These are phyloP conservation scores for Agraylea sexmaculata DNA, from an alignment of 1,140 invertebrate species.

Conservation along the genomic window DNA sequence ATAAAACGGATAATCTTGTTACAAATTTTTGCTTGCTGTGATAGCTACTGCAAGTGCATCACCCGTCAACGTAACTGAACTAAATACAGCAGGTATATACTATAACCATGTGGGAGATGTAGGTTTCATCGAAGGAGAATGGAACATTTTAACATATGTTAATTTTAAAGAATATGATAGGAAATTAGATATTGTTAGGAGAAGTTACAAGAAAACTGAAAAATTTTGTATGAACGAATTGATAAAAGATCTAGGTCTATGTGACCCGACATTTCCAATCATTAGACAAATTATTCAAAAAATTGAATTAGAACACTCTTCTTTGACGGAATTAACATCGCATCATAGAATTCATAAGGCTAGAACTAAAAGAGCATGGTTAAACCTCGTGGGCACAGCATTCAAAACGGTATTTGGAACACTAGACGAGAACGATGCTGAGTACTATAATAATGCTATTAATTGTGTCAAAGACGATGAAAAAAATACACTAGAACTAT, in stretches of 20 bases:
- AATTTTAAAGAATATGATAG: not conserved
- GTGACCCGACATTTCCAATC: too few relatives aligned
- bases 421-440: constrained; percentile 16
- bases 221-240: too few relatives aligned
- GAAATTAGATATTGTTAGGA: constrained; percentile 1
- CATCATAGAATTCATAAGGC: too few relatives aligned
- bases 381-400: constrained; percentile 4
- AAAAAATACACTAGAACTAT: constrained; percentile 12
- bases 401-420: constrained; percentile 16
- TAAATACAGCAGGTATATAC: not conserved
- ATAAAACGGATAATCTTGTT: too few relatives aligned
- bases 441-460: constrained; percentile 17
- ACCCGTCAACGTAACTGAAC: not conserved
- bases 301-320: too few relatives aligned
- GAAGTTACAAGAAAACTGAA: too few relatives aligned
- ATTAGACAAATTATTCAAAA: too few relatives aligned
- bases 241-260: too few relatives aligned
- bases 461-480: constrained; percentile 15
- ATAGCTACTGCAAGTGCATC: too few relatives aligned
- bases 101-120: constrained; percentile 2
- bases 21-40: too few relatives aligned
- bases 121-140: constrained; percentile 5
- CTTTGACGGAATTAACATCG: too few relatives aligned
- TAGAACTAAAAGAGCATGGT: too few relatives aligned
- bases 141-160: constrained; percentile 6